These are phyloP conservation scores for Cybosia mesomella DNA, from an alignment of 2,888 invertebrate genomes.

Conservation along the genomic window DNA sequence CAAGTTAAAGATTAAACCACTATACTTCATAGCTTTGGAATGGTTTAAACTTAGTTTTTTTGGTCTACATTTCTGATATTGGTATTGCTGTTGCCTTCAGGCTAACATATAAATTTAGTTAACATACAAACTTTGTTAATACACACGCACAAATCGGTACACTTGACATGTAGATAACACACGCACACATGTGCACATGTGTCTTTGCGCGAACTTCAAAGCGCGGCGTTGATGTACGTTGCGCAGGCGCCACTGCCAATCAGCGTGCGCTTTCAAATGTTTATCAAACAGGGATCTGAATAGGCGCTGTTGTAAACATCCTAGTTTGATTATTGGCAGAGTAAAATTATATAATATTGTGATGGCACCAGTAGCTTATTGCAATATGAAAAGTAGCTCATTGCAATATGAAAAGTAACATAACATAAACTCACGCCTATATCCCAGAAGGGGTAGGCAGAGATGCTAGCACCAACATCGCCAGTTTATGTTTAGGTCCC, in stretches of 20 bases:
- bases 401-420: too few species aligned
- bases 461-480: too few species aligned
- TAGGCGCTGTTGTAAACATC: conserved; percentile 34
- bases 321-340: conserved; percentile 17
- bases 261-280: conserved; percentile 31
- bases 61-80: too few species aligned
- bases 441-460: too few species aligned
- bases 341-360: conserved; percentile 7
- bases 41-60: too few species aligned
- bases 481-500: too few species aligned
- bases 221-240: conserved; percentile 49
- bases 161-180: neutral
- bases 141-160: neutral
- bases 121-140: too few species aligned
- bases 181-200: conserved; percentile 9
- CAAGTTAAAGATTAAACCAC: too few species aligned
- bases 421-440: too few species aligned
- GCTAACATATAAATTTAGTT: neutral
- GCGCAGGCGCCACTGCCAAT: conserved; percentile 46
- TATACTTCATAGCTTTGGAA: too few species aligned
- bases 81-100: too few species aligned
- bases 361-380: conserved; percentile 2
- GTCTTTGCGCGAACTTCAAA: conserved; percentile 54
- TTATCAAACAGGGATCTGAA: conserved; percentile 36
- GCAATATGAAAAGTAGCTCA: neutral